Percentiles rank a stretch among this genome's conserved stretches.
Conservation (phyloP, 2,113 vertebrate genomes). For the Halichoerus grypus region DNA sequence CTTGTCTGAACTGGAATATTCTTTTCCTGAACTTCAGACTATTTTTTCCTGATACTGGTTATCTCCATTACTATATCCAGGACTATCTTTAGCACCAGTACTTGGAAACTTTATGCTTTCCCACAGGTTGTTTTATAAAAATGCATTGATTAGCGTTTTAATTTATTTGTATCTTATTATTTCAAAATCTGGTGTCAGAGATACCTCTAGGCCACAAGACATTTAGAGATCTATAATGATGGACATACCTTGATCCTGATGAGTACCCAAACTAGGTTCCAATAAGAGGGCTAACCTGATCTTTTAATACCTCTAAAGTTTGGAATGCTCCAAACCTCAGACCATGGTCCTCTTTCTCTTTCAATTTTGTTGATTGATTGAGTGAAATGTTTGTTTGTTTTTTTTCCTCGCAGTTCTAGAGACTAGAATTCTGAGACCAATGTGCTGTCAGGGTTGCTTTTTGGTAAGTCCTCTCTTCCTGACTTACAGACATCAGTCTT, state of each 20-base stretch:
- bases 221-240: slow-evolving; percentile 56
- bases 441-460: background rate
- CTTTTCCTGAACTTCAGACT: slow-evolving; percentile 43
- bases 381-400: background rate
- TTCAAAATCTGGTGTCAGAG: slow-evolving; percentile 47
- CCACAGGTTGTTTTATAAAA: slow-evolving; percentile 55
- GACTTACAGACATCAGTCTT: background rate
- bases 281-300: background rate
- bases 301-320: background rate
- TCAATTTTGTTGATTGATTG: background rate
- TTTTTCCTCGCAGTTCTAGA: background rate
- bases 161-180: slow-evolving; percentile 47
- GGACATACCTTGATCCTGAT: background rate
- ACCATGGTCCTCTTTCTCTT: background rate
- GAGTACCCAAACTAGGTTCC: slow-evolving; percentile 17
- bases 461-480: background rate
- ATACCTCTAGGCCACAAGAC: background rate
- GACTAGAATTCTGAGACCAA: background rate
- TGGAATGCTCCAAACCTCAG: background rate
- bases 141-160: slow-evolving; percentile 57
- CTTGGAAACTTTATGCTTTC: slow-evolving; percentile 58
- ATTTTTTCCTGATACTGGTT: background rate
- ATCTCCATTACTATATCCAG: background rate
- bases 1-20: slow-evolving; percentile 34
- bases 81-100: slow-evolving; percentile 61